Evolutionary conservation across 2,888 invertebrate genomes (phyloP).

Genomic region (Dyspetes luteomarginatus): DNA sequence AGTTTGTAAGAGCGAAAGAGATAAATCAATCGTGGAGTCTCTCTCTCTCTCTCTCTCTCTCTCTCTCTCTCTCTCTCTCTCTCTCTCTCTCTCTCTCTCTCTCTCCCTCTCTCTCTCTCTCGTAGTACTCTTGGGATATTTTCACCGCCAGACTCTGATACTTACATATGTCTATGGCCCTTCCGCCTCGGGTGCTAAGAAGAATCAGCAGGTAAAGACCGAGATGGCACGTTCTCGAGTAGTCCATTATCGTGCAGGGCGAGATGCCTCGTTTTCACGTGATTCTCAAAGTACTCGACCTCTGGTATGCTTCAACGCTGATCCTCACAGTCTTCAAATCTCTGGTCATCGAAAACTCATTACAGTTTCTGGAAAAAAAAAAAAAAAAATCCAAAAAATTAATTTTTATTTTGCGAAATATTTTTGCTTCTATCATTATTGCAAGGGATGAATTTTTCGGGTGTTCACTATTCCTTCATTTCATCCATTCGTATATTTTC

Average conservation of each 20-base stretch:
- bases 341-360: slow-evolving; percentile 82
- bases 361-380: slow-evolving; percentile 78
- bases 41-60: slow-evolving; percentile 8
- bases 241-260: slow-evolving; percentile 77
- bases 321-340: slow-evolving; percentile 72
- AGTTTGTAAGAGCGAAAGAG: slow-evolving; percentile 22
- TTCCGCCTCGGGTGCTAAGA: slow-evolving; percentile 76
- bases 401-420: slow-evolving; percentile 20
- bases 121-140: too few relatives aligned
- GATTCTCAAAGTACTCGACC: slow-evolving; percentile 15
- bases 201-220: slow-evolving; percentile 77
- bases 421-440: too few relatives aligned
- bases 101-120: too few relatives aligned
- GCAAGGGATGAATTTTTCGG: too few relatives aligned
- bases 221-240: slow-evolving; percentile 78
- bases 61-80: slow-evolving; percentile 4
- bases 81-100: slow-evolving; percentile 5
- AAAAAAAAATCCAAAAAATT: slow-evolving; percentile 22
- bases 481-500: too few relatives aligned
- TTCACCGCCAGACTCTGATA: slow-evolving; percentile 60
- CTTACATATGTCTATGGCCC: slow-evolving; percentile 82
- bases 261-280: slow-evolving; percentile 37
- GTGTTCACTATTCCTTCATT: too few relatives aligned
- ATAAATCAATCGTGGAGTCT: slow-evolving; percentile 58
- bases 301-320: slow-evolving; percentile 64